These are phyloP conservation scores for Hyphantria cunea DNA, from an alignment of 1,140 invertebrate species.

Conservation along the genomic window DNA sequence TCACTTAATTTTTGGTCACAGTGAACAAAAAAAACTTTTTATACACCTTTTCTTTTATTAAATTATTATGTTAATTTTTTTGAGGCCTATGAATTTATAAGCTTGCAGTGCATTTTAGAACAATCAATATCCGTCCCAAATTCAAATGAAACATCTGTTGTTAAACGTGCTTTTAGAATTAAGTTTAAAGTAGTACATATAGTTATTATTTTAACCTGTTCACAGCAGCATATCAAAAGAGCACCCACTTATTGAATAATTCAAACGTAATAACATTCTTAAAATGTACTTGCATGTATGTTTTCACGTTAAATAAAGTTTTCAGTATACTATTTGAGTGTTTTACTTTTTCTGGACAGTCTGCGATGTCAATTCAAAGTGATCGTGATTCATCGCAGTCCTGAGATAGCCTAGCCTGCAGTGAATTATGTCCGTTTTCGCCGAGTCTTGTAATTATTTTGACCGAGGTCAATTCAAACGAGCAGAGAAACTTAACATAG, in stretches of 20 bases:
- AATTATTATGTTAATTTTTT: constrained; percentile 12
- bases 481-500: no score
- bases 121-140: constrained; percentile 39
- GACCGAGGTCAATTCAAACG: no score
- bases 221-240: constrained; percentile 67
- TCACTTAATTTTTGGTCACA: no score
- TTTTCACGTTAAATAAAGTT: constrained; percentile 72
- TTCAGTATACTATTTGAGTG: constrained; percentile 33
- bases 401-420: no score
- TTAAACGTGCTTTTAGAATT: constrained; percentile 43
- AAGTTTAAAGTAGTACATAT: constrained; percentile 49
- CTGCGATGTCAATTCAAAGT: no score
- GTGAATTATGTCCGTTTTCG: no score
- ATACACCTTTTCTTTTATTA: not conserved
- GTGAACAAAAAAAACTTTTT: no score
- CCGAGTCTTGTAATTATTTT: no score
- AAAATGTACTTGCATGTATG: constrained; percentile 76
- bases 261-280: constrained; percentile 65
- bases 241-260: constrained; percentile 57
- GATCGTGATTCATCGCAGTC: no score
- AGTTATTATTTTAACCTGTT: constrained; percentile 60
- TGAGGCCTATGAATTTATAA: not conserved
- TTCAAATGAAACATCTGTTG: constrained; percentile 31
- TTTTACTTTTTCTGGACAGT: constrained; percentile 36
- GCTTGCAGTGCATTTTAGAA: constrained; percentile 18